Base-by-base conservation (phyloP, 2,113 vertebrate genomes). In the Cathartes aura region DNA sequence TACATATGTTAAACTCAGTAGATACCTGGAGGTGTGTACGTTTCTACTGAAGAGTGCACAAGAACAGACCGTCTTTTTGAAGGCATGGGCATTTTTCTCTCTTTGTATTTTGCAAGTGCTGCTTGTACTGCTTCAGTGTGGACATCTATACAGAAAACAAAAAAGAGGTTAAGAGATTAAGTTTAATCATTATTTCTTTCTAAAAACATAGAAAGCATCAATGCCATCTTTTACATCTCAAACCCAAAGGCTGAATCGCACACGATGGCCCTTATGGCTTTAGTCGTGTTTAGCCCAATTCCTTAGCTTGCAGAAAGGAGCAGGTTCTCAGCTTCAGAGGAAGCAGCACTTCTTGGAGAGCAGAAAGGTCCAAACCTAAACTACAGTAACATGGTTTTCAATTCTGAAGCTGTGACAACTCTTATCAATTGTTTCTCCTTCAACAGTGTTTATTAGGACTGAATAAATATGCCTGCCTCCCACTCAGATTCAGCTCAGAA, bases 81-180 rank as follows among this genome's bases (percentile, higher is more conserved):
- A 85, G 99, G 99, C 99, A 99, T 99, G 27, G 99, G 99, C 99
- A 99, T 99, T 98, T 99, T 99, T 93, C 99, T 98, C 96, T 99
- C 99, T 93, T 99, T 99, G 94, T 99, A 99, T 87, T 99, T 99
- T 45, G 99, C 99, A 93, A 99, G 97, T 55, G 99, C 99, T 96
- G 99, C 99, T 96, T 99, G 99, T 76, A 99, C 99, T 13, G 99
- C 99, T 98, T 99, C 99, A 32, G 99, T 99, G 98, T 99, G 99
- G 92, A 99, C 98, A 98, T 99, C 99, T 99, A 47, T 2, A 56
- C 0, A 64, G 59, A 64, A 89, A 90, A 95, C 4, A 88, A 90
- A 40, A 38, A 76, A 36, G 76, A 5, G 7, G 53, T 43, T 50
- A 76, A 50, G 42, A 76, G 20, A 21, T 62, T 20, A 72, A 63